Evolutionary conservation across 1,140 invertebrate genomes (phyloP).

Genomic region (Zaprionus davidi): DNA sequence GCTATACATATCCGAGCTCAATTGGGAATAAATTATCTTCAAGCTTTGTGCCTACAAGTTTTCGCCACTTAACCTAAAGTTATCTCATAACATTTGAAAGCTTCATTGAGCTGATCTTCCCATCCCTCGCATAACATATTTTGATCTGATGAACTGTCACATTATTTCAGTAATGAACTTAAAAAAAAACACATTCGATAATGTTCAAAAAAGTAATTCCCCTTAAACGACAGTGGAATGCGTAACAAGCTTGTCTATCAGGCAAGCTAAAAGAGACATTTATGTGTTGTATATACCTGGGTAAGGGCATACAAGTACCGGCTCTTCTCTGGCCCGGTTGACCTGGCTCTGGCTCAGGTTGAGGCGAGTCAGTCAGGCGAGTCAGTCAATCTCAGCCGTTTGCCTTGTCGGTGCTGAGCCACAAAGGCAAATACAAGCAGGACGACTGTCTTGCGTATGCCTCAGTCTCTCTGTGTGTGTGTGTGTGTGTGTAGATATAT

Average conservation of each 20-base stretch:
- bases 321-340: background rate
- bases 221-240: background rate
- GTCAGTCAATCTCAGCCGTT: slow-evolving; percentile 21
- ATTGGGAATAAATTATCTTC: background rate
- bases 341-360: slow-evolving; percentile 1
- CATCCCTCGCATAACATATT: background rate
- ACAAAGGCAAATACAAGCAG: slow-evolving; percentile 52
- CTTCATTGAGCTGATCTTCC: background rate
- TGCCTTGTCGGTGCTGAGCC: slow-evolving; percentile 35
- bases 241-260: background rate
- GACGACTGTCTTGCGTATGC: slow-evolving; percentile 25
- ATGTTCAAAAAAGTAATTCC: background rate
- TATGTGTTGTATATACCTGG: background rate
- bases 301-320: slow-evolving; percentile 14
- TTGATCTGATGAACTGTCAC: background rate
- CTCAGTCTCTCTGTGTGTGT: background rate
- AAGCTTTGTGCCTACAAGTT: background rate
- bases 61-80: background rate
- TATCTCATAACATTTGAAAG: background rate
- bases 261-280: background rate
- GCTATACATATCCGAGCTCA: background rate
- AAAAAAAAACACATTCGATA: background rate
- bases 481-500: slow-evolving; percentile 19
- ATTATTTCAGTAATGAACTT: background rate
- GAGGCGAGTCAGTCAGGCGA: slow-evolving; percentile 14